Percentiles rank a stretch among this genome's conserved stretches.
These are phyloP conservation scores for Eonycteris spelaea DNA, from an alignment of 2,113 vertebrate genomes.

Conservation along the genomic window DNA sequence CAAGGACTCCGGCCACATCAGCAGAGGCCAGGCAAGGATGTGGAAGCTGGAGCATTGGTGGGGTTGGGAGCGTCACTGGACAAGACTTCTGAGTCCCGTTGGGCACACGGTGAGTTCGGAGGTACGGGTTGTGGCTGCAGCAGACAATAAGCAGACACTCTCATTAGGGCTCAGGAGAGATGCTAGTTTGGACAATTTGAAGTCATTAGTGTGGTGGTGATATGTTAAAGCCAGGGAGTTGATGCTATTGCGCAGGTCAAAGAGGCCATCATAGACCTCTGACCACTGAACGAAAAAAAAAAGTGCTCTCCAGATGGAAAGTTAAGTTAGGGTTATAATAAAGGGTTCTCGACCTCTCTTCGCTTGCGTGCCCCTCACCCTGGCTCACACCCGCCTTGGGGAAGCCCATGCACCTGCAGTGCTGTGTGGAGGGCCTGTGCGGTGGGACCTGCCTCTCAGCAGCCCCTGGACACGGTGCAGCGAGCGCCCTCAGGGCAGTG, in stretches of 20 bases:
- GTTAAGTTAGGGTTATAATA: background rate
- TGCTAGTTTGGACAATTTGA: background rate
- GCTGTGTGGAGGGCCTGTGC: accelerated
- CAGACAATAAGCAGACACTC: background rate
- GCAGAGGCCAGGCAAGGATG: background rate
- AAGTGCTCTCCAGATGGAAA: background rate
- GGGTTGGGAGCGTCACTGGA: background rate
- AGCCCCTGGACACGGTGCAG: background rate
- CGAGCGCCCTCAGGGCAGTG: background rate
- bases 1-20: too few species aligned
- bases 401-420: background rate
- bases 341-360: background rate
- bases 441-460: accelerated
- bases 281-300: background rate
- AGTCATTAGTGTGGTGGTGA: background rate
- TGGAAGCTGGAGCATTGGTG: background rate
- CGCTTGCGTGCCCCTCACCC: background rate
- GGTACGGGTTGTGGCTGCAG: background rate
- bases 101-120: background rate
- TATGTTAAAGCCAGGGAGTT: background rate
- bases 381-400: background rate
- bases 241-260: background rate
- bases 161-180: background rate
- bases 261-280: background rate
- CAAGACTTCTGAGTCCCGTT: background rate